Percentiles rank a stretch among this genome's conserved stretches.
These are phyloP conservation scores for Galerucella pusilla DNA, from an alignment of 2,888 invertebrate genomes.

Conservation along the genomic window DNA sequence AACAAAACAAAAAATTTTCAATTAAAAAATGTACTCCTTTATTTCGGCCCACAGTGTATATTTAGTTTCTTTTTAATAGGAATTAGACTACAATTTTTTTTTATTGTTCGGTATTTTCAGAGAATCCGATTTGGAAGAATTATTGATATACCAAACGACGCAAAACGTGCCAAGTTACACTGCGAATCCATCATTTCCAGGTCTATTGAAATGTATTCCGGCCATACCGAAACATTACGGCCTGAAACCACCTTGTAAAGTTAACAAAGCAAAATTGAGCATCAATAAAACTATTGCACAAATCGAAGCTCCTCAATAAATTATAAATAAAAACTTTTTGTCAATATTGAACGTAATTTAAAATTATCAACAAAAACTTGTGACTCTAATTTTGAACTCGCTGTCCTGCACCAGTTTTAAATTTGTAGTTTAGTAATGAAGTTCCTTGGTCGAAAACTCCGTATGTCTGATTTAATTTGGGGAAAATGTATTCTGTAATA, in stretches of 20 bases:
- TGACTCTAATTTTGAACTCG: not conserved
- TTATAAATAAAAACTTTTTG: not conserved
- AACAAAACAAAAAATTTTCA: too few species aligned
- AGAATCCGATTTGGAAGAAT: conserved; percentile 79
- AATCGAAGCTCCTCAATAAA: conserved; percentile 25
- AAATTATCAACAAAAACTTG: conserved; percentile 3
- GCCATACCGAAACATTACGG: conserved; percentile 52
- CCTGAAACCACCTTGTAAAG: conserved; percentile 49
- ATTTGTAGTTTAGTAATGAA: too few species aligned
- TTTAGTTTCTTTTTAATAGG: too few species aligned
- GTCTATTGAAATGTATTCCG: conserved; percentile 62
- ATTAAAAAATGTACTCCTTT: too few species aligned
- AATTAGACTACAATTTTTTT: too few species aligned
- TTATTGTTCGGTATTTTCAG: conserved; percentile 62
- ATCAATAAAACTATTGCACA: conserved; percentile 11
- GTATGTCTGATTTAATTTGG: too few species aligned
- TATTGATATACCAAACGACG: conserved; percentile 68
- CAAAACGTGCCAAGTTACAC: conserved; percentile 54
- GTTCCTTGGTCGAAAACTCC: too few species aligned
- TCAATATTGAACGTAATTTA: not conserved
- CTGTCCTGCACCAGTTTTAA: too few species aligned
- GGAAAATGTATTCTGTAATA: too few species aligned
- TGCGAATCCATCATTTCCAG: conserved; percentile 55
- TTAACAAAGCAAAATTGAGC: conserved; percentile 42
- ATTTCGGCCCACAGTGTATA: too few species aligned